Percentiles rank a stretch among this genome's conserved stretches.
Evolutionary conservation across 1,140 invertebrate genomes (phyloP).

Genomic region (Heliconius nattereri): DNA sequence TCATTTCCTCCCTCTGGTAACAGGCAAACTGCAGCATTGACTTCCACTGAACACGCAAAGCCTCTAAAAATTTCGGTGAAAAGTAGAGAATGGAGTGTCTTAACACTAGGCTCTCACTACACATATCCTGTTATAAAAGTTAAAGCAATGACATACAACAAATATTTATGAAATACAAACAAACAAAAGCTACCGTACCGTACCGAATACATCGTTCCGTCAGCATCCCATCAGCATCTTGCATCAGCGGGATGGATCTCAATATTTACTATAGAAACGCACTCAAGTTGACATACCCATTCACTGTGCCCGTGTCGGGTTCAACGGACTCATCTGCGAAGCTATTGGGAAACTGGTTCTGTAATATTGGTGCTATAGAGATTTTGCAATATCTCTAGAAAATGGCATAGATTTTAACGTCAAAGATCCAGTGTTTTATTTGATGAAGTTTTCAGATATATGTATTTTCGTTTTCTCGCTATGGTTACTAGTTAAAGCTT

Average conservation of each 20-base stretch:
- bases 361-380: not conserved
- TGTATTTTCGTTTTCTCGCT: no score
- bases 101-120: no score
- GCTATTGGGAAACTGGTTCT: not conserved
- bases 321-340: not conserved
- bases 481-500: no score
- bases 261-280: slow-evolving; percentile 2
- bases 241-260: not conserved
- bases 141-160: not conserved
- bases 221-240: not conserved
- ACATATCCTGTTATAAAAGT: no score
- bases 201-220: not conserved
- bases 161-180: not conserved
- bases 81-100: no score
- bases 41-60: no score
- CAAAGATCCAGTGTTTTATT: no score
- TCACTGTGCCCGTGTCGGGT: not conserved
- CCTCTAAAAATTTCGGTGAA: no score
- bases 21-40: no score
- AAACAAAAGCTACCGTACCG: not conserved
- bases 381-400: not conserved
- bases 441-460: no score
- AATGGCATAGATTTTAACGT: no score
- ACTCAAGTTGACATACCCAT: not conserved
- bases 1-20: no score